phyloP scores from a whole-genome alignment of 2,888 invertebrate species.

The Caenorhabditis sp. region DNA sequence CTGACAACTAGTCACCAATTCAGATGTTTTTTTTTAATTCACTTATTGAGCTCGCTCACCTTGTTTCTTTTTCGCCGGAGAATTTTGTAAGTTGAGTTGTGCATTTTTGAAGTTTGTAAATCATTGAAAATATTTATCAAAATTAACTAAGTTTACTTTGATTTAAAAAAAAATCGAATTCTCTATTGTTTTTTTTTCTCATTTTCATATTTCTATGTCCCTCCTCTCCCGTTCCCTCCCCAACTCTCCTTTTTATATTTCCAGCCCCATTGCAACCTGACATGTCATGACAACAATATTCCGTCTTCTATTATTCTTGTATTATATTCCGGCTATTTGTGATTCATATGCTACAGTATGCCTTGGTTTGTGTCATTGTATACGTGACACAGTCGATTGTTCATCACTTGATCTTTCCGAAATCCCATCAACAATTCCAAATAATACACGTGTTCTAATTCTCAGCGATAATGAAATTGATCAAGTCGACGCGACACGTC shows the following conservation, averaged over 20 bases:
- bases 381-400: constrained; percentile 44
- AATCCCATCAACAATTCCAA: constrained; percentile 40
- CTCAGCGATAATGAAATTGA: constrained; percentile 48
- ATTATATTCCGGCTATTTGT: constrained; percentile 6
- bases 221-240: no score
- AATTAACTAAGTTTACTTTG: no score
- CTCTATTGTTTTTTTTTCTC: no score
- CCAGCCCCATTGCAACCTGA: neutral
- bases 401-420: constrained; percentile 40
- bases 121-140: no score
- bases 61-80: no score
- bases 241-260: neutral
- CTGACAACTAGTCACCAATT: no score
- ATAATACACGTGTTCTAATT: constrained; percentile 38
- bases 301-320: constrained; percentile 24
- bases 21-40: no score
- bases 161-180: no score
- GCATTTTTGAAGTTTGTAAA: no score
- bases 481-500: constrained; percentile 22
- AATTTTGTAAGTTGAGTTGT: no score
- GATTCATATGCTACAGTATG: constrained; percentile 19
- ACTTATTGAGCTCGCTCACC: no score
- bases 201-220: no score
- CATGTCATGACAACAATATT: neutral
- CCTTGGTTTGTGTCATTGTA: constrained; percentile 44